phyloP scores from a whole-genome alignment of 1,140 invertebrate species.

The Portunus trituberculatus region DNA sequence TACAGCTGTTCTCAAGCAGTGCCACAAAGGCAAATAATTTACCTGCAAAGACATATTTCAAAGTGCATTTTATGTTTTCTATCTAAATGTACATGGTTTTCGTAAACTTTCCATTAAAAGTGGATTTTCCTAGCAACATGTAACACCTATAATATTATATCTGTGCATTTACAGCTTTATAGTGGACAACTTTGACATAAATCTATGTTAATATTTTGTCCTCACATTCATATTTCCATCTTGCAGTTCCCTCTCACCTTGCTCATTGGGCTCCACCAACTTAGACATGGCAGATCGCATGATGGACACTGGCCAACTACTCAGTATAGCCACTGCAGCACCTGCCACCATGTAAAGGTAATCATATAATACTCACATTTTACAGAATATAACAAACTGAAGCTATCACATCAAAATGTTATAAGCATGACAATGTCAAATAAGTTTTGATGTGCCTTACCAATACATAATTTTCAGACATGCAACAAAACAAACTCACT shows the following conservation, averaged over 20 bases:
- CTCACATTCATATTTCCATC: not conserved
- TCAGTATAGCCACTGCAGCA: slow-evolving; percentile 80
- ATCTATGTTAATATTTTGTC: not conserved
- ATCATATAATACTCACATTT: no score
- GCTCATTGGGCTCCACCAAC: slow-evolving; percentile 81
- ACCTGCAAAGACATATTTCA: slow-evolving; percentile 78
- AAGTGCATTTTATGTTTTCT: not conserved
- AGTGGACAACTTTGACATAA: no score
- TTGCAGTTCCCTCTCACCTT: slow-evolving; percentile 79
- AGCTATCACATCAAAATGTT: no score
- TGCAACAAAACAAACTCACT: slow-evolving; percentile 41
- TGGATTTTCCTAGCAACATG: no score
- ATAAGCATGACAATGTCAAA: slow-evolving; percentile 37
- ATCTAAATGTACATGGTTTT: not conserved
- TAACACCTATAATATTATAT: no score
- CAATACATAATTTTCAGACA: not conserved
- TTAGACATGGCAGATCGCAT: slow-evolving; percentile 81
- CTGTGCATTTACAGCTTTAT: no score
- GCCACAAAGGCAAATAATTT: slow-evolving; percentile 81
- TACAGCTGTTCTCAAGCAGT: slow-evolving; percentile 80
- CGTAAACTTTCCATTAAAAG: no score
- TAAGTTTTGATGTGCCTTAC: not conserved
- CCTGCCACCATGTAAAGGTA: slow-evolving; percentile 78
- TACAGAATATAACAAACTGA: no score
- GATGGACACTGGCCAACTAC: slow-evolving; percentile 81